Evolutionary conservation across 2,797 vertebrate genomes (phyloP), one percentile per base, ranked within the genome.

Genomic region (Schizopygopsis pylzovi): DNA sequence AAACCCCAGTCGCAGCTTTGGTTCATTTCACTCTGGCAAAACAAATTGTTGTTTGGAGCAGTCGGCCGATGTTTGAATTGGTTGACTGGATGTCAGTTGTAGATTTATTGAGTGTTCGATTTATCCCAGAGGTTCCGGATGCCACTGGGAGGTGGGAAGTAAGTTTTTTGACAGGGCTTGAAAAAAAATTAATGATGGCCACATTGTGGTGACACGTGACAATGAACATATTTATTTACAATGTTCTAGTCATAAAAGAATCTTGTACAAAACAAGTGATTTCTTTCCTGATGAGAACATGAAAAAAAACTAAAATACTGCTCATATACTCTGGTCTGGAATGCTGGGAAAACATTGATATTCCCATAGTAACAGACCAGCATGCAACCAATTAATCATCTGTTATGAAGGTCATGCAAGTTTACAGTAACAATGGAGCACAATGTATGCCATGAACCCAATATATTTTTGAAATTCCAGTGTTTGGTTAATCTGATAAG

Each of bases 91-190:
- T 79, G 41, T 1, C 41, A 33, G 59, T 45, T 12, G 56, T 79
- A 65, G 6, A 79, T 79, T 47, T 63, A 65, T 79, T 33, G n/a
- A 79, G 78, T 65, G 78, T 65, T 79, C 59, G 65, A 79, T 33
- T 79, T 12, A 43, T 61, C n/a, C 76, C 37, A 43, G 37, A 61
- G 54, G 54, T 79, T 79, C 37, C 0, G 25, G 12, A 37, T 37
- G 22, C 52, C 7, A 13, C 22, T 16, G 4, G 54, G 37, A 4
- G 54, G 22, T 4, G 10, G 10, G 1, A 18, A 39, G 22, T 61
- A 43, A 0, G 22, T 79, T 61, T 43, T 56, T 22, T 59, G 7
- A 59, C 22, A 10, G 4, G 37, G 39, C 76, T 59, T 20, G 2
- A 79, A 43, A 56, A 43, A 59, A 71, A 71, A 56, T 39, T n/a